These are phyloP conservation scores for Xestoiulus laeticollis DNA, from an alignment of 2,888 invertebrate species.

Conservation along the genomic window DNA sequence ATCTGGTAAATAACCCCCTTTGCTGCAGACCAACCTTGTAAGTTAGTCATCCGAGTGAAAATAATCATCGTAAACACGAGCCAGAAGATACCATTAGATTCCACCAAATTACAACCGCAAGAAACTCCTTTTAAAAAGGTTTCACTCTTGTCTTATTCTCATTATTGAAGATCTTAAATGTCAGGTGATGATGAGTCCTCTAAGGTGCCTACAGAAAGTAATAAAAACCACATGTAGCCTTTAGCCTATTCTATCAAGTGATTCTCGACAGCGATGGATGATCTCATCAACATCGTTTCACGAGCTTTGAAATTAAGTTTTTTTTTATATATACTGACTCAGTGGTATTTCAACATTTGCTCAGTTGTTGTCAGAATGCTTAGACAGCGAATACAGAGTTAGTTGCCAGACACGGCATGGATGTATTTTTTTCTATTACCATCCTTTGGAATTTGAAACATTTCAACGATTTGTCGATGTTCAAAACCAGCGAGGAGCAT, in stretches of 20 bases:
- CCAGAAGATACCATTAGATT: not conserved
- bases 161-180: conserved; percentile 1
- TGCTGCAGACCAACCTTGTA: not conserved
- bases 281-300: conserved; percentile 14
- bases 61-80: not conserved
- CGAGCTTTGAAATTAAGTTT: not conserved
- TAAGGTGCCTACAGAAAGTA: not conserved
- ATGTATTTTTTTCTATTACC: not conserved
- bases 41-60: conserved; percentile 36
- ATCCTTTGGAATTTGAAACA: not conserved
- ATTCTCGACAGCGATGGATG: not conserved
- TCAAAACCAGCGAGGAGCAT: not conserved
- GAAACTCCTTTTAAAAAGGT: not conserved
- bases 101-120: not conserved
- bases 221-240: not conserved
- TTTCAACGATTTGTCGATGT: not conserved
- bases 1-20: not conserved
- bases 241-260: not conserved
- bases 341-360: not conserved
- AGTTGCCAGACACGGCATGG: not conserved
- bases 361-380: not conserved
- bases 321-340: not conserved
- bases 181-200: conserved; percentile 19
- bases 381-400: not conserved
- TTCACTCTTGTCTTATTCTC: not conserved